phyloP scores from a whole-genome alignment of 2,797 vertebrate genomes.

The Scolopax bukidnonensis region DNA sequence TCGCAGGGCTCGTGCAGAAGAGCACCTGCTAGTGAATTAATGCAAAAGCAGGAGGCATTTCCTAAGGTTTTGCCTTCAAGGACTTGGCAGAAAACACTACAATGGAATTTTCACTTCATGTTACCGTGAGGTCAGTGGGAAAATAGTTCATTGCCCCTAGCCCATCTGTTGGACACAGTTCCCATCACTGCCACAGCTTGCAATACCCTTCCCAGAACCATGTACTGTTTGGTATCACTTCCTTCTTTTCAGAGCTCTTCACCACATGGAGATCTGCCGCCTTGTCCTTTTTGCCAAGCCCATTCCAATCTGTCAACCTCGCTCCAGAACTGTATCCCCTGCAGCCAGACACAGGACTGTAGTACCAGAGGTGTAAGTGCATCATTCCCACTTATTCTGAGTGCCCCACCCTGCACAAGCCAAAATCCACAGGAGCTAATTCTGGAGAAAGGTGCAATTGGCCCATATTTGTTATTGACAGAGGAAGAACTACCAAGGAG shows the following conservation, averaged over 20 bases:
- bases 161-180: not conserved
- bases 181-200: not conserved
- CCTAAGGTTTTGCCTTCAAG: not conserved
- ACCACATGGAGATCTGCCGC: not conserved
- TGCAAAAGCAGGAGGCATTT: not conserved
- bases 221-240: not conserved
- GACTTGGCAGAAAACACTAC: not conserved
- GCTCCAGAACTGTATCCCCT: not conserved
- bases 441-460: not conserved
- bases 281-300: not conserved
- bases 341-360: not conserved
- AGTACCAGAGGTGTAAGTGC: not conserved
- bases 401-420: not conserved
- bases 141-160: not conserved
- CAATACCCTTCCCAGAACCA: not conserved
- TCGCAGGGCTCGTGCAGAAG: not conserved
- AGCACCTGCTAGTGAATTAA: constrained; percentile 13
- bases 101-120: not conserved
- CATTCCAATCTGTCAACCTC: not conserved
- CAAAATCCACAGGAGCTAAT: not conserved
- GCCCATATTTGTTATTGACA: not conserved
- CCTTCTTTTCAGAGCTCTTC: not conserved
- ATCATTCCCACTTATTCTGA: not conserved
- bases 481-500: not conserved
- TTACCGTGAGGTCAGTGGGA: not conserved